phyloP scores from a whole-genome alignment of 2,113 vertebrate species.

The Pan paniscus region DNA sequence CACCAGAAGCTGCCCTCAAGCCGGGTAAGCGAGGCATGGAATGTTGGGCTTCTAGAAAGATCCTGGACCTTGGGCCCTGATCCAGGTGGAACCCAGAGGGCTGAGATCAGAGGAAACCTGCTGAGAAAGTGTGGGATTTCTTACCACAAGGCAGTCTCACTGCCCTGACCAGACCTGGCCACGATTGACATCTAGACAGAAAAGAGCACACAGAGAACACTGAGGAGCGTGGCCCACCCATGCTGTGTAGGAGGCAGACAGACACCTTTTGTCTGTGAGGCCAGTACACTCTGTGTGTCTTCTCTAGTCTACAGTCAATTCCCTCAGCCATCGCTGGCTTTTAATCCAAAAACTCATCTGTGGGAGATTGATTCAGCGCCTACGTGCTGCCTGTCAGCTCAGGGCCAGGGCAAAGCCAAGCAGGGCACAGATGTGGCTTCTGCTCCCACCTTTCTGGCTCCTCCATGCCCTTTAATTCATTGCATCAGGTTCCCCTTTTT shows the following conservation, averaged over 20 bases:
- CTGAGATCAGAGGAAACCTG: not conserved
- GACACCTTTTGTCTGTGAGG: not conserved
- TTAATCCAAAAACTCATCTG: slow-evolving; percentile 63
- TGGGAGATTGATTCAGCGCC: not conserved
- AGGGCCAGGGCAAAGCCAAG: too few relatives aligned
- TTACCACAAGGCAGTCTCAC: not conserved
- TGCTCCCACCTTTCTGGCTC: not conserved
- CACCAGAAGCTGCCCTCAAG: not conserved
- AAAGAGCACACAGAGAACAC: not conserved
- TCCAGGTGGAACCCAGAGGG: not conserved
- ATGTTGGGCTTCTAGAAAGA: not conserved
- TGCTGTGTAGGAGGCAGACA: not conserved
- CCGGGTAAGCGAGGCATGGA: not conserved
- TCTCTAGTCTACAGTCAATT: slow-evolving; percentile 17
- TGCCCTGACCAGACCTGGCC: not conserved
- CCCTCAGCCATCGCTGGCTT: slow-evolving; percentile 57
- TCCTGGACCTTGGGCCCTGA: not conserved
- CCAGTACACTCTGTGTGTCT: not conserved
- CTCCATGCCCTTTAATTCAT: not conserved
- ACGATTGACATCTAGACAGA: not conserved
- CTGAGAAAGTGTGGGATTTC: not conserved
- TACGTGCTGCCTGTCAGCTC: accelerated
- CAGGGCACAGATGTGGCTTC: not conserved
- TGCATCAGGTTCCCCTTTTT: slow-evolving; percentile 6
- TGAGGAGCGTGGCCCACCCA: accelerated